Percentiles rank a stretch among this genome's conserved stretches.
These are phyloP conservation scores for Galerucella pusilla DNA, from an alignment of 2,888 invertebrate species.

Conservation along the genomic window DNA sequence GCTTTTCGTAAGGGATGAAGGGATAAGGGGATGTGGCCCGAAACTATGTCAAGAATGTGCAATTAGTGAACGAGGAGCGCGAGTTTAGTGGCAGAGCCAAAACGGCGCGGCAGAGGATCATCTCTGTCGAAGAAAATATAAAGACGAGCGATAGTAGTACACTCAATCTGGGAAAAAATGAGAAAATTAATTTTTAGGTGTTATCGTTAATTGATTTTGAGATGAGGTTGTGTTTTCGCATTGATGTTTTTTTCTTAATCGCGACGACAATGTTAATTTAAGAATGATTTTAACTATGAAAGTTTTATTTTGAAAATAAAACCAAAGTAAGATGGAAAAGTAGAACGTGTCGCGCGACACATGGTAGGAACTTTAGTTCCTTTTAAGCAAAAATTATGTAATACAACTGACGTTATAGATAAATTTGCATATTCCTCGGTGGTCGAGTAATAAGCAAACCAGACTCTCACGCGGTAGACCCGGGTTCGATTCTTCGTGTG, in stretches of 20 bases:
- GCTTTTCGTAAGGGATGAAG: slow-evolving; percentile 34
- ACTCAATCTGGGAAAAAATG: slow-evolving; percentile 43
- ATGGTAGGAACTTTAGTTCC: too few relatives aligned
- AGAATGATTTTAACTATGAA: not conserved
- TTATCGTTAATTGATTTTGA: slow-evolving; percentile 36
- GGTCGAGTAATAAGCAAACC: too few relatives aligned
- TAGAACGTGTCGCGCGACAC: too few relatives aligned
- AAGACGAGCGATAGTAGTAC: slow-evolving; percentile 72
- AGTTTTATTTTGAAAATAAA: not conserved
- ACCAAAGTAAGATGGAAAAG: not conserved
- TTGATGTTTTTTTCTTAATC: not conserved
- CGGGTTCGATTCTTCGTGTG: too few relatives aligned
- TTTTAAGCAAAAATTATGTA: too few relatives aligned
- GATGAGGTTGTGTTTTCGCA: slow-evolving; percentile 10
- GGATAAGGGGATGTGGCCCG: slow-evolving; percentile 75
- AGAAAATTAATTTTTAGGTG: slow-evolving; percentile 41
- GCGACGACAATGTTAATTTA: not conserved
- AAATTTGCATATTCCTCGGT: too few relatives aligned
- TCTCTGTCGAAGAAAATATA: slow-evolving; percentile 74
- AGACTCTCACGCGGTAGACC: too few relatives aligned
- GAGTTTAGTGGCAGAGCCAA: slow-evolving; percentile 57
- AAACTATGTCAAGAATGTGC: slow-evolving; percentile 98
- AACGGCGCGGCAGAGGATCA: slow-evolving; percentile 31
- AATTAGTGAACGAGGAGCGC: slow-evolving; percentile 90
- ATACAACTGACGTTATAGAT: too few relatives aligned